These are phyloP conservation scores for Platerodrilus igneus DNA, from an alignment of 2,888 invertebrate species.

Conservation along the genomic window DNA sequence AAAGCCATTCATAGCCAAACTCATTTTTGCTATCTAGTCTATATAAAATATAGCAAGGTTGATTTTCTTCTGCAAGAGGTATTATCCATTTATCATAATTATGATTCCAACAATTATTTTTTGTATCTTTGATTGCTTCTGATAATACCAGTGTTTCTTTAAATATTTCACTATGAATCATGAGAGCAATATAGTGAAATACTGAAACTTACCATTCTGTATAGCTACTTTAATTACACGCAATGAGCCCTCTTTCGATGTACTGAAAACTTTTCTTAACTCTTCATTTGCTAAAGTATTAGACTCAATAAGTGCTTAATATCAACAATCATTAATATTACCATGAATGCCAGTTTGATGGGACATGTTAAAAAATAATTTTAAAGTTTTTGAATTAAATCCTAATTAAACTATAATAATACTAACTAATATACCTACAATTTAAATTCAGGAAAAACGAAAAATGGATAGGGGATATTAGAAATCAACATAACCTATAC, in stretches of 20 bases:
- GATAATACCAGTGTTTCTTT: conserved; percentile 69
- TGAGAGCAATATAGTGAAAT: background rate
- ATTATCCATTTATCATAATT: conserved; percentile 76
- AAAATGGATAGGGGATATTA: too few relatives aligned
- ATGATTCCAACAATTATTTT: conserved; percentile 75
- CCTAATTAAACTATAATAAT: too few relatives aligned
- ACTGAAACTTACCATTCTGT: conserved; percentile 67
- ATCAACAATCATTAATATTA: conserved; percentile 42
- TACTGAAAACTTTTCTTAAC: conserved; percentile 74
- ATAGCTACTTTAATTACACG: conserved; percentile 80
- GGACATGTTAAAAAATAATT: conserved; percentile 59
- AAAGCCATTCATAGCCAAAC: conserved; percentile 85
- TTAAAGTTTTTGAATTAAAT: conserved; percentile 14
- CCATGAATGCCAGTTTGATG: conserved; percentile 90
- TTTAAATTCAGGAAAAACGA: too few relatives aligned
- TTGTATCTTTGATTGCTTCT: conserved; percentile 53
- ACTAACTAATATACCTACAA: too few relatives aligned
- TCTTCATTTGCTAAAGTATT: conserved; percentile 72
- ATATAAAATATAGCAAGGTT: conserved; percentile 89
- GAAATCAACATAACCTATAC: too few relatives aligned
- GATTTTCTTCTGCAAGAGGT: conserved; percentile 67
- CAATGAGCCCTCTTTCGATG: conserved; percentile 75
- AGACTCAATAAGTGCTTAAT: background rate
- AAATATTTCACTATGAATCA: conserved; percentile 3
- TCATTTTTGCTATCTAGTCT: conserved; percentile 74